These are phyloP conservation scores for Phymatocera aterrima DNA, from an alignment of 2,888 invertebrate genomes.

Conservation along the genomic window DNA sequence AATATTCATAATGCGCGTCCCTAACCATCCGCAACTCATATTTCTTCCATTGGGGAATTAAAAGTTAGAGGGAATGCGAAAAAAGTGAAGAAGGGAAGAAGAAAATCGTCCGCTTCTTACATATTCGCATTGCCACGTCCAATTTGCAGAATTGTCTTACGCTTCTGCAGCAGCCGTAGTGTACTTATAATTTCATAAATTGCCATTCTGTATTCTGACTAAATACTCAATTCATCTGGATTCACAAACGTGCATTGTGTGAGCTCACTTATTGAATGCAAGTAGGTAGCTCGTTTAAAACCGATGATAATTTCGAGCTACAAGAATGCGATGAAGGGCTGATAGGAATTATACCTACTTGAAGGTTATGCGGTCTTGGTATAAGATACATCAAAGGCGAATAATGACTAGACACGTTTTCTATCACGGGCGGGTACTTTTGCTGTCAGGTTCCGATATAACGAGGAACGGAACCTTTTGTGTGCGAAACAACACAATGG, in stretches of 20 bases:
- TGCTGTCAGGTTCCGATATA: conserved; percentile 36
- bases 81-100: not conserved
- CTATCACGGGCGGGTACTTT: conserved; percentile 17
- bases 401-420: conserved; percentile 32
- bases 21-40: not conserved
- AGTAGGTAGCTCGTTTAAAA: not conserved
- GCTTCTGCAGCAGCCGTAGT: no score
- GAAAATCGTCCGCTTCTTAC: no score
- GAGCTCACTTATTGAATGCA: not conserved
- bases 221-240: no score
- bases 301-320: not conserved
- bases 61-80: no score
- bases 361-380: not conserved
- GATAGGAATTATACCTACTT: not conserved
- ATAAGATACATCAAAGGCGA: conserved; percentile 13
- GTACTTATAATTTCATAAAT: no score
- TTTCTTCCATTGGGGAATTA: not conserved
- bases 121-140: no score
- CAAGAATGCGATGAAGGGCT: not conserved
- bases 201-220: no score
- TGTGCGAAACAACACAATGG: conserved; percentile 30
- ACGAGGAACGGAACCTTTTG: conserved; percentile 41
- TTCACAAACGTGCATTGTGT: no score
- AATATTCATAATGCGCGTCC: conserved; percentile 18
- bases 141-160: not conserved